Percentiles rank a stretch among this genome's conserved stretches.
phyloP scores from a whole-genome alignment of 37 sponge, comb jelly and placozoan genomes.

The Bolinopsis microptera region DNA sequence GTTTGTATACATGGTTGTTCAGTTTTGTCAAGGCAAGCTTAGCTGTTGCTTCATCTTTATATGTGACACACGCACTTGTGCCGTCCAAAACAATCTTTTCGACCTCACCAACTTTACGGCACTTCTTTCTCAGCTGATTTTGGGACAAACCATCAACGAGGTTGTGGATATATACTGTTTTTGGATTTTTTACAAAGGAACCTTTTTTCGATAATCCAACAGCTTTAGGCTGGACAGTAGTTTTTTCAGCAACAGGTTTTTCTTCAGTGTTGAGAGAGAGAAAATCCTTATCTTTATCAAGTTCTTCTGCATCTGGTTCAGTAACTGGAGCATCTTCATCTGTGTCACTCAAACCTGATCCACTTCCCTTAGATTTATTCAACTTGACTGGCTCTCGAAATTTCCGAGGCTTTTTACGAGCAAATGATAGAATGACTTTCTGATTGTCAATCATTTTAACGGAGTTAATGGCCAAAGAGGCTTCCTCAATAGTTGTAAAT shows the following conservation, averaged over 20 bases:
- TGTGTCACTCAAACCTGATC: constrained; percentile 39
- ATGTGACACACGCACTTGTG: neutral
- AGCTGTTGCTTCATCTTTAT: constrained; percentile 21
- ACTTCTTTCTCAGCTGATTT: neutral
- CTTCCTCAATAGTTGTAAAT: constrained; percentile 44
- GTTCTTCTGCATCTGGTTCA: neutral
- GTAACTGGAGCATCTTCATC: neutral
- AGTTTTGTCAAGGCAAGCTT: neutral
- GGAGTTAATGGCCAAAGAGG: neutral
- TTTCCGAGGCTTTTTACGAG: constrained; percentile 11
- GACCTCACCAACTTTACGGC: constrained; percentile 20
- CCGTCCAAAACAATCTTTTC: neutral
- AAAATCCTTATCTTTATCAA: neutral
- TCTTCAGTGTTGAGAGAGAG: neutral
- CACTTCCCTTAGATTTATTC: neutral
- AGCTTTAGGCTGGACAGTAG: neutral
- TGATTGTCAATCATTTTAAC: neutral
- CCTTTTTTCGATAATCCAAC: neutral
- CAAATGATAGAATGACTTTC: constrained; percentile 13
- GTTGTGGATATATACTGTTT: neutral
- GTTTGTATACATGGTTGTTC: constrained; percentile 35
- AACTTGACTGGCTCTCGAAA: neutral
- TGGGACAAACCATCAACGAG: neutral
- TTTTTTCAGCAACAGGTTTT: neutral
- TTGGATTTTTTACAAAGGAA: neutral